phyloP scores from a whole-genome alignment of 2,113 vertebrate genomes.

The Hydrolagus affinis region DNA sequence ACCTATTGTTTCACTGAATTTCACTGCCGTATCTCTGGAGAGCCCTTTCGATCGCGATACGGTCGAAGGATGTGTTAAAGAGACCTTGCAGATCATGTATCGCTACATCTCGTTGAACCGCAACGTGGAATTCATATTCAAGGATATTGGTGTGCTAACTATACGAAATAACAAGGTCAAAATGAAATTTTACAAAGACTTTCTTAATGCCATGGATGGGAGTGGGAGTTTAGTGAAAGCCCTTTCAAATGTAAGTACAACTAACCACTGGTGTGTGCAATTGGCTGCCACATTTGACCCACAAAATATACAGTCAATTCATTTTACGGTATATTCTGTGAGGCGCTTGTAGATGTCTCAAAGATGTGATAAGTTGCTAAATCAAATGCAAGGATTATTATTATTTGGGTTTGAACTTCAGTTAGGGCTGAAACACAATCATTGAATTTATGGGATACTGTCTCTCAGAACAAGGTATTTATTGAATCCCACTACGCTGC shows the following conservation, averaged over 20 bases:
- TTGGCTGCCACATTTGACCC: neutral
- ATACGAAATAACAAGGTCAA: slow-evolving; percentile 60
- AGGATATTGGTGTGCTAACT: slow-evolving; percentile 57
- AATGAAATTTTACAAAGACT: slow-evolving; percentile 66
- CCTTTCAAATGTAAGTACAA: slow-evolving; percentile 51
- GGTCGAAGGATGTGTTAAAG: slow-evolving; percentile 58
- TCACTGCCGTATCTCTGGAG: slow-evolving; percentile 52
- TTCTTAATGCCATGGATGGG: slow-evolving; percentile 56
- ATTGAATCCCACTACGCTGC: no score
- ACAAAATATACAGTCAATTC: no score
- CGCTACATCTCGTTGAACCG: slow-evolving; percentile 48
- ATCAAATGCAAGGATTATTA: no score
- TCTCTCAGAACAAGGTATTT: no score
- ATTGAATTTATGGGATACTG: no score
- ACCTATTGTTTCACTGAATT: slow-evolving; percentile 64
- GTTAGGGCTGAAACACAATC: no score
- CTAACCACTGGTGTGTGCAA: neutral
- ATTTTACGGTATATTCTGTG: no score
- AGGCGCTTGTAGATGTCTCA: no score
- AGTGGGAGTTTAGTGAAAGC: slow-evolving; percentile 47
- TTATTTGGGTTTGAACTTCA: no score
- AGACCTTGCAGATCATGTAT: slow-evolving; percentile 57
- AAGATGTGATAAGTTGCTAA: no score
- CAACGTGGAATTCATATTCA: slow-evolving; percentile 53
- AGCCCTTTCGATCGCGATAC: slow-evolving; percentile 50